Conservation (phyloP, 2,888 invertebrate genomes). For the Trachelus tabidus region DNA sequence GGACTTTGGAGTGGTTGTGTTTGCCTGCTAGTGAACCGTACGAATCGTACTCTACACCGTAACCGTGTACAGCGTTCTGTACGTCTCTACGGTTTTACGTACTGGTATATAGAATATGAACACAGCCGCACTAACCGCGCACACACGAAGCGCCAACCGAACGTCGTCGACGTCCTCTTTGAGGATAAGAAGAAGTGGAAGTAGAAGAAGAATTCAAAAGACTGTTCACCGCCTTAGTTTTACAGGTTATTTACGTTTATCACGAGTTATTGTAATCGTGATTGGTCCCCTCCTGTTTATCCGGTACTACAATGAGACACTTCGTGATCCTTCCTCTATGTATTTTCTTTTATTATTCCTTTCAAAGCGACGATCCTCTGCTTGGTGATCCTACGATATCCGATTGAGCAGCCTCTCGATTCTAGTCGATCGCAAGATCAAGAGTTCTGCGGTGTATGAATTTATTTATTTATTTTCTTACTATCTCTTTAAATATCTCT, state of each 20-base stretch:
- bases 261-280: neutral
- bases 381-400: neutral
- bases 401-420: neutral
- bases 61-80: neutral
- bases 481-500: neutral
- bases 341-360: neutral
- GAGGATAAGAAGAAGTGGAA: neutral
- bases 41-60: constrained; percentile 3
- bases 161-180: neutral
- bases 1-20: constrained; percentile 54
- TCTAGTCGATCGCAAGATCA: neutral
- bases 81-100: neutral
- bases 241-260: neutral
- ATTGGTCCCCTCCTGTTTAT: neutral
- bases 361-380: neutral
- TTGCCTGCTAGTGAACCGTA: constrained; percentile 32
- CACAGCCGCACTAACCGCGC: neutral
- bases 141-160: neutral
- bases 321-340: neutral
- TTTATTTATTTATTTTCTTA: neutral
- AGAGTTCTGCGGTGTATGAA: neutral
- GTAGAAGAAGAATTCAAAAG: neutral
- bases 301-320: neutral
- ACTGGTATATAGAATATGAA: neutral
- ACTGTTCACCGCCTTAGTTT: neutral